Percentiles rank a stretch among this genome's conserved stretches.
phyloP scores from a whole-genome alignment of 2,797 vertebrate species.

The Liasis olivaceus region DNA sequence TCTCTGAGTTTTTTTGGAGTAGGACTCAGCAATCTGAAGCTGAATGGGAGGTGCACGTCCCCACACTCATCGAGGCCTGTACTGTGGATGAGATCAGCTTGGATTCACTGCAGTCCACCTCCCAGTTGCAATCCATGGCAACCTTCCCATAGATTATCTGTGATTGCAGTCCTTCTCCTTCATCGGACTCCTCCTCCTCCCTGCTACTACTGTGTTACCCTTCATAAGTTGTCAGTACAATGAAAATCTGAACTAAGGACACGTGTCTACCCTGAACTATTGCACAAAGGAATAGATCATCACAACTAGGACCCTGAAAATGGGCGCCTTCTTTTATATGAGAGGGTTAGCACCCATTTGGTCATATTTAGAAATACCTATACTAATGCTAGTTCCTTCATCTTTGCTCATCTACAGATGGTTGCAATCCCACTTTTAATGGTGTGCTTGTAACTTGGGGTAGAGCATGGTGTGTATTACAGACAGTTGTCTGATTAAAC shows the following conservation, averaged over 20 bases:
- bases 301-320: not conserved
- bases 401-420: not conserved
- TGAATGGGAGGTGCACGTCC: not conserved
- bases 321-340: not conserved
- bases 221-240: not conserved
- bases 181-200: no score
- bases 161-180: not conserved
- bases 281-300: not conserved
- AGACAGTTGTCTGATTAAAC: not conserved
- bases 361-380: not conserved
- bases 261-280: not conserved
- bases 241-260: not conserved
- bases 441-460: not conserved
- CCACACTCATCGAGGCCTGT: not conserved
- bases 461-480: not conserved
- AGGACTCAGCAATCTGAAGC: not conserved
- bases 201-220: not conserved
- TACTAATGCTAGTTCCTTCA: not conserved
- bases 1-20: not conserved
- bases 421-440: not conserved
- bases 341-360: no score
- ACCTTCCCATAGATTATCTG: not conserved
- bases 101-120: conserved; percentile 2
- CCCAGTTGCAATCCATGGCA: not conserved
- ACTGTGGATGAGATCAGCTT: not conserved